Evolutionary conservation across 2,797 vertebrate genomes (phyloP).

Genomic region (Smutsia gigantea): DNA sequence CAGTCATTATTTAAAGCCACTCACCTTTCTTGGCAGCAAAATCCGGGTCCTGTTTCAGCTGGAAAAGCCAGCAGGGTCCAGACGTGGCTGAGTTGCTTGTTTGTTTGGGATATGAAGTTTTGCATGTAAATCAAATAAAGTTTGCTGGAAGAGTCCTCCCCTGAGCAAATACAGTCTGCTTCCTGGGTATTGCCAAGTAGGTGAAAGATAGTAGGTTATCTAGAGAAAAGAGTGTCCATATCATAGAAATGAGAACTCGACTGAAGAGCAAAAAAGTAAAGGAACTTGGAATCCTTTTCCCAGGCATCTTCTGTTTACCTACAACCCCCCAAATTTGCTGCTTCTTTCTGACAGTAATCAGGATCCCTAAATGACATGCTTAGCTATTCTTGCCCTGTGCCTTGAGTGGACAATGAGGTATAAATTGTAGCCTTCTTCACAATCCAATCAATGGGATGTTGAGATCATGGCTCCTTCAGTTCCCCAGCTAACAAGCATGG

Average conservation of each 20-base stretch:
- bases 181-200: background rate
- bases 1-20: slow-evolving; percentile 47
- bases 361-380: background rate
- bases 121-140: slow-evolving; percentile 57
- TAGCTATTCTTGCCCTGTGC: background rate
- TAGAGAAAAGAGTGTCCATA: background rate
- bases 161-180: slow-evolving; percentile 16
- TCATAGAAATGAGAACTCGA: background rate
- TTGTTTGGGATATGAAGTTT: slow-evolving; percentile 56
- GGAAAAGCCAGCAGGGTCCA: slow-evolving; percentile 32
- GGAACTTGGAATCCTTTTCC: background rate
- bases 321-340: background rate
- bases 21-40: background rate
- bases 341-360: background rate
- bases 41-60: background rate
- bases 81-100: slow-evolving; percentile 20
- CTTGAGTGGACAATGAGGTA: background rate
- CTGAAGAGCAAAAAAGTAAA: background rate
- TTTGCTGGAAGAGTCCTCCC: slow-evolving; percentile 18
- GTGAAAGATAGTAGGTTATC: background rate
- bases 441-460: background rate
- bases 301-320: background rate
- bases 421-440: background rate
- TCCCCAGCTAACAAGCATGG: background rate
- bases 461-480: background rate